Conservation (phyloP, 2,888 invertebrate genomes). For the Drosophila nigricruria region DNA sequence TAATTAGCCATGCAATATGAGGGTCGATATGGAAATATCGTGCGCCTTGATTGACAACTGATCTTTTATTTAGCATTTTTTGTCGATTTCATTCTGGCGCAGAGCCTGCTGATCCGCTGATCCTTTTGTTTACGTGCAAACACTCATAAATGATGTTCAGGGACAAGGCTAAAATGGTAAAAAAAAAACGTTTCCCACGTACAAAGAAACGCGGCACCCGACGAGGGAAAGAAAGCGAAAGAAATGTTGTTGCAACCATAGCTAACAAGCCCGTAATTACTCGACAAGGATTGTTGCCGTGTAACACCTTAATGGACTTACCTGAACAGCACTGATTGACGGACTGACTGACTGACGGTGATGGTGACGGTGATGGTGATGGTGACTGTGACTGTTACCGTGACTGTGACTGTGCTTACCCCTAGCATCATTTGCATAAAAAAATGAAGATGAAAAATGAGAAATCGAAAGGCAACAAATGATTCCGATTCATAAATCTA, state of each 20-base stretch:
- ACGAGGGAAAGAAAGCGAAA: constrained; percentile 41
- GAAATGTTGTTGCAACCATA: constrained; percentile 76
- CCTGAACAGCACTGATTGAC: constrained; percentile 11
- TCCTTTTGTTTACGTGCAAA: constrained; percentile 66
- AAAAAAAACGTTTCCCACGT: constrained; percentile 69
- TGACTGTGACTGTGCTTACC: constrained; percentile 42
- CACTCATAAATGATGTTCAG: constrained; percentile 72
- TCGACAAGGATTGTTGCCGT: constrained; percentile 74
- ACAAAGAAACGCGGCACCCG: constrained; percentile 48
- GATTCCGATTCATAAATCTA: constrained; percentile 16
- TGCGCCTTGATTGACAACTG: constrained; percentile 70
- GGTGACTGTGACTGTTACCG: neutral
- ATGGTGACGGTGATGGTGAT: neutral
- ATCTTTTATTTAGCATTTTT: constrained; percentile 55
- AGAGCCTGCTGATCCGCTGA: constrained; percentile 52
- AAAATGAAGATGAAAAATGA: constrained; percentile 51
- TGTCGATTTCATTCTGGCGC: neutral
- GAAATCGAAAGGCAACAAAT: constrained; percentile 25
- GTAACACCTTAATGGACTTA: constrained; percentile 75
- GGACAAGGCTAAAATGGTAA: constrained; percentile 18
- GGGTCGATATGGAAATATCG: constrained; percentile 58
- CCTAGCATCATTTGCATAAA: constrained; percentile 70
- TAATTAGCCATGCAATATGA: constrained; percentile 70
- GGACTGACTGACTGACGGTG: constrained; percentile 16
- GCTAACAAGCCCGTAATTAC: constrained; percentile 83